Base-by-base conservation (phyloP, 2,797 vertebrate species). In the Sebastes baramenuke region DNA sequence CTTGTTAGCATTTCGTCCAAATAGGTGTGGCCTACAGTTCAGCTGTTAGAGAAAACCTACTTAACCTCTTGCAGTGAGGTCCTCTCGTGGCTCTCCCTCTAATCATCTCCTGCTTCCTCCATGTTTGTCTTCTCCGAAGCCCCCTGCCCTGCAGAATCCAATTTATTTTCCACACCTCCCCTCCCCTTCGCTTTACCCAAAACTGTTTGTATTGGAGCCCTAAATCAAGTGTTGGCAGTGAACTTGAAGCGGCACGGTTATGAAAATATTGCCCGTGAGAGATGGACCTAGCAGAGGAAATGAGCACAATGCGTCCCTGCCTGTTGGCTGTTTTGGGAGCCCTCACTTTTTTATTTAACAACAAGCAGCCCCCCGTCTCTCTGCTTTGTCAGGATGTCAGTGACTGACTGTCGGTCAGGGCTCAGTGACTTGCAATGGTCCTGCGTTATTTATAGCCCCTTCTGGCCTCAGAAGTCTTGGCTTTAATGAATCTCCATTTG, bases 231-330 rank as follows among this genome's bases (percentile, higher is more conserved):
- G 89, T 87, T 94, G 93, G 77, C 87, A 86, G 89, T 96, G 95
- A 96, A 95, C 94, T 94, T 85, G 85, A 90, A 91, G 93, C 67
- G 38, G 87, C 79, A 91, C 93, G 95, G 95, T 96, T 96, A 96
- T 92, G 87, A 96, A 96, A 96, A 96, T 96, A 96, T 92, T 87
- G 91, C 93, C 92, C 75, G 68, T 94, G 94, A 95, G 94, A 94
- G 94, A 95, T 95, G 89, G 92, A 82, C 91, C 67, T 55, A 68
- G 77, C 49, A 79, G 58, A 94, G 96, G 96, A 96, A 95, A 94
- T 90, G 92, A 95, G 91, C 79, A 94, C 95, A 95, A 93, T 94
- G 93, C 88, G 52, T 84, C 87, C 77, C 38, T 70, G 84, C 82
- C 62, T 72, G 55, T 84, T 83, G 87, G 79, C 91, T 93, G 88